phyloP scores from a whole-genome alignment of 2,113 vertebrate genomes.

The Clarias gariepinus region DNA sequence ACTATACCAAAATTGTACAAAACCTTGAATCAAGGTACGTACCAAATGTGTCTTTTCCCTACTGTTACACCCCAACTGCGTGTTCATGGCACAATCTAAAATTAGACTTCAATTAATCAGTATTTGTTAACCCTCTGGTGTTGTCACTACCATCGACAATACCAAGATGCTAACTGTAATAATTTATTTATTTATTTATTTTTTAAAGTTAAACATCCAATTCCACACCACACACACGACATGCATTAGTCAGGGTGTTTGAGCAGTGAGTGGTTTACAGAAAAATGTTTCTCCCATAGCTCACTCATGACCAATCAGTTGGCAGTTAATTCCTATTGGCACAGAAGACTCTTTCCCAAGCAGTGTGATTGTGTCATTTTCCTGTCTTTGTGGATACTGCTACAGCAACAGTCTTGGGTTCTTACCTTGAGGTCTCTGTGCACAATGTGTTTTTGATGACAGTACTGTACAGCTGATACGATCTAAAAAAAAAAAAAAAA shows the following conservation, averaged over 20 bases:
- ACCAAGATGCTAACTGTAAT: not conserved
- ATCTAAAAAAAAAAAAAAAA: slow-evolving; percentile 37
- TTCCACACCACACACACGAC: not conserved
- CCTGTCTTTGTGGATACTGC: not conserved
- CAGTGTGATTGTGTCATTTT: not conserved
- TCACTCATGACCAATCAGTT: not conserved
- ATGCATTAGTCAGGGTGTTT: not conserved
- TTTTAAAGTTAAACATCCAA: not conserved
- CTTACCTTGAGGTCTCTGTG: slow-evolving; percentile 57
- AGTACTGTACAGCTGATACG: slow-evolving; percentile 55
- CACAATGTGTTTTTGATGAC: slow-evolving; percentile 57
- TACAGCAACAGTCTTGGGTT: not conserved
- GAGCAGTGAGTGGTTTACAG: not conserved
- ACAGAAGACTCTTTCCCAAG: not conserved
- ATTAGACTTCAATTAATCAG: not conserved
- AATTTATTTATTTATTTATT: too few relatives aligned
- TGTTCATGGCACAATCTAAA: not conserved
- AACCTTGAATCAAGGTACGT: too few relatives aligned
- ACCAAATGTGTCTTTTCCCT: too few relatives aligned
- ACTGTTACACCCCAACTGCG: too few relatives aligned
- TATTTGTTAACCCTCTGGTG: not conserved
- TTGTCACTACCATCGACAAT: not conserved
- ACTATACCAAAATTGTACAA: too few relatives aligned
- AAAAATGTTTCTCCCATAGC: not conserved
- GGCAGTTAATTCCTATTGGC: not conserved